Conservation (phyloP, 2,888 invertebrate genomes). For the Oscheius sp. region DNA sequence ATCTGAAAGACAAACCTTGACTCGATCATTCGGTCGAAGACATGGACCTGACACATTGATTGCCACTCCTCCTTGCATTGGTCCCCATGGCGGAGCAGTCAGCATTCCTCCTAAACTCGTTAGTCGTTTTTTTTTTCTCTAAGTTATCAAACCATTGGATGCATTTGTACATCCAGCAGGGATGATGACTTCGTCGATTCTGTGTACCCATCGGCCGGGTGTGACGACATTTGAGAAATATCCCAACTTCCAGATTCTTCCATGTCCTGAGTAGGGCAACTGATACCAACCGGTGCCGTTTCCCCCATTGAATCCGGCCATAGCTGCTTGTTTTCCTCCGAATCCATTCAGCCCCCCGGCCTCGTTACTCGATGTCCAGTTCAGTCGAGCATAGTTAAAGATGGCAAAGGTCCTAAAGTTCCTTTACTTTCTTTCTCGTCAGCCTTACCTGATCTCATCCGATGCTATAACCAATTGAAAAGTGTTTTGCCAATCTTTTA, state of each 20-base stretch:
- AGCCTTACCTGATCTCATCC: slow-evolving; percentile 84
- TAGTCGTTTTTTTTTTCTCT: no score
- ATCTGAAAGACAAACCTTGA: slow-evolving; percentile 75
- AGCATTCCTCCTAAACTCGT: slow-evolving; percentile 53
- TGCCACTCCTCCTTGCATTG: slow-evolving; percentile 95
- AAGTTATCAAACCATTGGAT: slow-evolving; percentile 54
- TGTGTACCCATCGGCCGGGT: slow-evolving; percentile 87
- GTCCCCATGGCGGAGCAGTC: slow-evolving; percentile 89
- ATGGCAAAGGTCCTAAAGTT: slow-evolving; percentile 84
- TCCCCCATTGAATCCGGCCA: slow-evolving; percentile 93
- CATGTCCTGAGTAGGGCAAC: slow-evolving; percentile 69
- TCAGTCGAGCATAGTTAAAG: slow-evolving; percentile 89
- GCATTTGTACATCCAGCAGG: slow-evolving; percentile 68
- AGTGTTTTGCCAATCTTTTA: slow-evolving; percentile 82
- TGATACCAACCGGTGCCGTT: slow-evolving; percentile 81
- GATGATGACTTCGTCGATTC: slow-evolving; percentile 85
- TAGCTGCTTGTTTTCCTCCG: slow-evolving; percentile 66
- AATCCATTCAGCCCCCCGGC: slow-evolving; percentile 78
- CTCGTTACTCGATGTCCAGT: slow-evolving; percentile 91
- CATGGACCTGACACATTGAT: slow-evolving; percentile 97
- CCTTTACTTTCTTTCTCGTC: neutral
- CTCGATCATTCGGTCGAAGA: slow-evolving; percentile 82
- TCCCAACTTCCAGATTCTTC: slow-evolving; percentile 78
- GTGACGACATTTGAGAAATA: slow-evolving; percentile 71
- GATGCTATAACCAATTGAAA: slow-evolving; percentile 93